Evolutionary conservation across 2,888 invertebrate genomes (phyloP).

Genomic region (Microchrysa polita): DNA sequence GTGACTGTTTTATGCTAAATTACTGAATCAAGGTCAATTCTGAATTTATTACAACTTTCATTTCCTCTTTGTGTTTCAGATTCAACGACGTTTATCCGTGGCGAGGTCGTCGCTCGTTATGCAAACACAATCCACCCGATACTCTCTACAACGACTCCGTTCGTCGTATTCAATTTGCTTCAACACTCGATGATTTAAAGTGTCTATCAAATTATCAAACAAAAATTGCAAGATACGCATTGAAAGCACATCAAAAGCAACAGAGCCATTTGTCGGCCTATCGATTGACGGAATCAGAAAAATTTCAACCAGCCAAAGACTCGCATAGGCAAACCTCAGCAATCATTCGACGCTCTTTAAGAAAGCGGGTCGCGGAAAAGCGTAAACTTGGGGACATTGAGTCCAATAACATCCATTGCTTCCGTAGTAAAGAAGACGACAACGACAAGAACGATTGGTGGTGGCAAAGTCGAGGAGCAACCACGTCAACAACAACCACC

Average conservation of each 20-base stretch:
- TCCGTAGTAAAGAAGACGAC: constrained; percentile 16
- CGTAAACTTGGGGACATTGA: constrained; percentile 31
- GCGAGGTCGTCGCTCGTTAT: constrained; percentile 52
- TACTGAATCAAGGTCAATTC: no score
- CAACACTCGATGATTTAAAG: constrained; percentile 31
- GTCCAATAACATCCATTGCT: not conserved
- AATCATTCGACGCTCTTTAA: no score
- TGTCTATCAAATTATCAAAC: constrained; percentile 6
- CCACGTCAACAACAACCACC: no score
- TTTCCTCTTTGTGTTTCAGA: constrained; percentile 46
- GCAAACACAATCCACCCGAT: constrained; percentile 55
- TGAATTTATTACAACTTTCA: no score
- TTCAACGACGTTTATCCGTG: constrained; percentile 51
- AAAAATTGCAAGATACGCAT: constrained; percentile 8
- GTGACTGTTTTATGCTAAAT: no score
- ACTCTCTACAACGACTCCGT: constrained; percentile 51
- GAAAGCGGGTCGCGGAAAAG: constrained; percentile 9
- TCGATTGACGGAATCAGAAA: no score
- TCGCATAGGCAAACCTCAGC: no score
- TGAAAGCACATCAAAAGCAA: no score
- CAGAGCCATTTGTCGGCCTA: no score
- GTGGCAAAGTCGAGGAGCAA: not conserved
- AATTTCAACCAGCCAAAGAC: no score
- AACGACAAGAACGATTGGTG: not conserved
- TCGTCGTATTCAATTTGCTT: constrained; percentile 25